Evolutionary conservation across 2,888 invertebrate species (phyloP), one percentile per base, ranked within the genome.

Genomic region (Hetaerina titia): DNA sequence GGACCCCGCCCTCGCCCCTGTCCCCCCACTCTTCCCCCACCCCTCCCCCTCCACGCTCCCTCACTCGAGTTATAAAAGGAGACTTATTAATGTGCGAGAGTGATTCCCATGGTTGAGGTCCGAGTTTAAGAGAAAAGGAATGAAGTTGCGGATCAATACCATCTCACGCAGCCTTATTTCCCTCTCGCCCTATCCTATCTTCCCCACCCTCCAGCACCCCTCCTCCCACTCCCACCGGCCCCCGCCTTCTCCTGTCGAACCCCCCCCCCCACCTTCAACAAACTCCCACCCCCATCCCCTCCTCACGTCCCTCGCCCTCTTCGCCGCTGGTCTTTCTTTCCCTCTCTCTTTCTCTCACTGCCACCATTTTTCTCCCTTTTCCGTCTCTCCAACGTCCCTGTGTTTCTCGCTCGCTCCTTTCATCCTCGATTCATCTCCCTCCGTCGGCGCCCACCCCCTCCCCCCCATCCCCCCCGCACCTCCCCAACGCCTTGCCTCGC

Each of bases 61-160:
- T 25, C 60, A 17, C 81, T 81, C 81, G 22, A 31, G 81, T 81
- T 81, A 81, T 81, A 81, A 81, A 81, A 81, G 81, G 74, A 56
- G 56, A 92, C 69, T 92, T 92, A 92, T 92, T 92, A 92, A 92
- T 92, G 92, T 92, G 92, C 69, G 64, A 69, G 92, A 92, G 92
- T 92, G 92, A 92, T 92, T 92, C 92, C 81, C 92, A 92, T 92
- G 92, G 69, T 56, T 56, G 92, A 56, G 56, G 92, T 92, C 92
- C 92, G 92, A 92, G 92, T 69, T 63, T 81, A 81, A 81, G 64
- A 63, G 90, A 64, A 63, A 64, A 90, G 90, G 90, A 90, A 64
- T 90, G 90, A 90, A 90, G 64, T 90, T 31, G 92, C 69, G 69
- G 92, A 92, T 92, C 92, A 92, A 92, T 92, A 92, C 92, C 69